A percentile compares a stretch with the other conserved stretches of the same genome.
phyloP scores from a whole-genome alignment of 2,113 vertebrate genomes.

The Naja naja region DNA sequence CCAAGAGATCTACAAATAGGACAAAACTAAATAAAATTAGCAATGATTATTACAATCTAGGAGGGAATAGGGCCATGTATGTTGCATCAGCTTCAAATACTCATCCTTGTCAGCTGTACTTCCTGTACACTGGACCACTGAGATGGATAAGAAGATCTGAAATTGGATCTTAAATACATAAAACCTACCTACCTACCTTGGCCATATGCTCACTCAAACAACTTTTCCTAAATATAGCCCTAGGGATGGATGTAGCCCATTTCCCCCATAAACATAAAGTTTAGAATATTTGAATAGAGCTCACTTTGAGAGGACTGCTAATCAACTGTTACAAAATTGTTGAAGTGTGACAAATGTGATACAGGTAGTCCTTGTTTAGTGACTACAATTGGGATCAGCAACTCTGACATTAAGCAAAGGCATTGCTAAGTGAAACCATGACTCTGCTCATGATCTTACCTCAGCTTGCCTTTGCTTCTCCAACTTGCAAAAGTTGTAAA shows the following conservation, averaged over 20 bases:
- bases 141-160: neutral
- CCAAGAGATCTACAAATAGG: neutral
- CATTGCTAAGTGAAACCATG: neutral
- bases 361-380: neutral
- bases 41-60: neutral
- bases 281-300: neutral
- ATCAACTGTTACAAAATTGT: neutral
- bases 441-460: neutral
- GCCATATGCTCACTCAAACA: neutral
- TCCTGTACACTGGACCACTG: neutral
- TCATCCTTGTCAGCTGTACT: neutral
- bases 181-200: neutral
- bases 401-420: neutral
- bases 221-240: neutral
- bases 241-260: neutral
- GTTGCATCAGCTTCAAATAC: neutral
- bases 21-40: neutral
- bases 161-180: neutral
- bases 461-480: neutral
- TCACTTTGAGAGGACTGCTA: neutral
- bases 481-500: neutral
- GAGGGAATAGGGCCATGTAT: neutral
- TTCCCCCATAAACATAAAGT: neutral
- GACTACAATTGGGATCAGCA: neutral
- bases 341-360: neutral